These are phyloP conservation scores for Trachymyrmex septentrionalis DNA, from an alignment of 1,140 invertebrate genomes.

Conservation along the genomic window DNA sequence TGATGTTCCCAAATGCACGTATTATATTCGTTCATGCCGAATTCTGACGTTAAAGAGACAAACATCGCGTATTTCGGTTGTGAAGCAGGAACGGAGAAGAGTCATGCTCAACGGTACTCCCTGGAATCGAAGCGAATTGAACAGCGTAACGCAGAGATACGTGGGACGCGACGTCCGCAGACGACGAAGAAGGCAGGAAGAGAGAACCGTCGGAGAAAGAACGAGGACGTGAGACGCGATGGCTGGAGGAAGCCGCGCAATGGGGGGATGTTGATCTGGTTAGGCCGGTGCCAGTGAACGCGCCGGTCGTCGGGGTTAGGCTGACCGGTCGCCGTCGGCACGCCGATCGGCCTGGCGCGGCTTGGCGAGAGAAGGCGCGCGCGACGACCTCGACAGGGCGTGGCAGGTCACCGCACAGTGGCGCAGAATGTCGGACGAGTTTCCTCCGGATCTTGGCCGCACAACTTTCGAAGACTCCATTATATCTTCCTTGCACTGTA, in stretches of 20 bases:
- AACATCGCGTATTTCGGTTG: not conserved
- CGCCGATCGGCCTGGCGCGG: conserved; percentile 72
- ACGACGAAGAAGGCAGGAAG: conserved; percentile 31
- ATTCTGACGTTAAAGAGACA: not conserved
- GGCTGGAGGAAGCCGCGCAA: conserved; percentile 59
- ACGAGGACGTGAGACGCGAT: conserved; percentile 28
- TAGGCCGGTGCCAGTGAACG: conserved; percentile 80
- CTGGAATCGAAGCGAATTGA: conserved; percentile 67
- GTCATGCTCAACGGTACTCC: conserved; percentile 32
- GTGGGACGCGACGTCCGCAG: conserved; percentile 30
- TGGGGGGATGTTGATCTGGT: conserved; percentile 84
- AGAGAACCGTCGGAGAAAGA: conserved; percentile 20
- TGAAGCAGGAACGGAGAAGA: not conserved
- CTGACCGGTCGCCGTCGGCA: conserved; percentile 76
- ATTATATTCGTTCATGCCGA: not conserved
- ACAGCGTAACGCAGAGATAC: conserved; percentile 59
- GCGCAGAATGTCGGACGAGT: conserved; percentile 76
- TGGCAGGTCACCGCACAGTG: conserved; percentile 84
- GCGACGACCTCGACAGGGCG: conserved; percentile 85
- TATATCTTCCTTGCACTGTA: not conserved
- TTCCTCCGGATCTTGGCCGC: conserved; percentile 32
- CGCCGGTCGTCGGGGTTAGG: conserved; percentile 74
- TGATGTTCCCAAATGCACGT: not conserved
- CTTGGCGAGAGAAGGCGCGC: conserved; percentile 79
- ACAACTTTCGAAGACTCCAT: not conserved